Base-by-base conservation (phyloP, 2,888 invertebrate genomes). In the Apomyelois bistriatella region DNA sequence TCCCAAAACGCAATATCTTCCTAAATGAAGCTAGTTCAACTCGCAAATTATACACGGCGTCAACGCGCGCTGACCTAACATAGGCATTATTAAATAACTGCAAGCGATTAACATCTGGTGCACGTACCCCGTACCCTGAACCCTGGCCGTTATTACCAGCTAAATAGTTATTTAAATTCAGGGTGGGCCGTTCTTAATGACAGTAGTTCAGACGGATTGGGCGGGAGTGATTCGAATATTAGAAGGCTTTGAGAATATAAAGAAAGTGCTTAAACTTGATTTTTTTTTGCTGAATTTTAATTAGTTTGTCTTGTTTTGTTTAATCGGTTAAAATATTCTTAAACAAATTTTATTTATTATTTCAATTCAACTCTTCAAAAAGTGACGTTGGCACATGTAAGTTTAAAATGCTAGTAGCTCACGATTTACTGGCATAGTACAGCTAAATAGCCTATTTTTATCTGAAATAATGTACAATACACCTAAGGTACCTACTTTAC, bases 141-240 rank as follows among this genome's bases (percentile, higher is more conserved):
- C 63, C 63, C 57, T n/a, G 48, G 59, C 69, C 70, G 66, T 76
- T 76, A 78, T 76, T 72, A 70, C 68, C 65, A 66, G 74, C 78
- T 81, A 79, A 84, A 82, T 82, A 82, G 81, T 82, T 83, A 83
- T 83, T 82, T 81, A 82, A 83, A 82, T 83, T 81, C 79, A 71
- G 68, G 67, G 60, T 59, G 57, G 55, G 55, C 58, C 66, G 60
- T 61, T 66, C 71, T 66, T 72, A 72, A 74, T 67, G 72, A 68
- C 68, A 65, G 70, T 67, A 62, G 64, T 63, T 61, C 43, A 55
- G 43, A 50, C 65, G 60, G 63, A 65, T 68, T 63, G 60, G 62
- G 55, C 56, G 56, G 56, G 53, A 60, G 61, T 62, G 64, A 66
- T 66, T 65, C 52, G 43, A 52, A 52, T 52, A 46, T 46, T 46